phyloP scores from a whole-genome alignment of 1,140 invertebrate genomes.

The Cheumatopsyche charites region DNA sequence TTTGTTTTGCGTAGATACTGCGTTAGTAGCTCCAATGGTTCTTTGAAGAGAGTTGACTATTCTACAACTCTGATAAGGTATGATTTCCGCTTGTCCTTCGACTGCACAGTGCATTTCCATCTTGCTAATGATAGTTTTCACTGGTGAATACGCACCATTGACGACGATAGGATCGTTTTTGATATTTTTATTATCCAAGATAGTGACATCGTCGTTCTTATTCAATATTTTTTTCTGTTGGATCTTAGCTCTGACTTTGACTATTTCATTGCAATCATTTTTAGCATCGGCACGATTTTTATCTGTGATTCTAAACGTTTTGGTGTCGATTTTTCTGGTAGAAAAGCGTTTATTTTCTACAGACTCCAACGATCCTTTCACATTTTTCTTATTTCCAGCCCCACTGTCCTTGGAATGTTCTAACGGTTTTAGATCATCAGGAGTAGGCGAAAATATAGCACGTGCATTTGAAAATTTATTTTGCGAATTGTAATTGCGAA shows the following conservation, averaged over 20 bases:
- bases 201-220: conserved; percentile 53
- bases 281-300: conserved; percentile 14
- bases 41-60: conserved; percentile 58
- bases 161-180: conserved; percentile 53
- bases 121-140: conserved; percentile 60
- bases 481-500: conserved; percentile 58
- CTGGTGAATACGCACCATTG: conserved; percentile 56
- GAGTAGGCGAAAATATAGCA: conserved; percentile 62
- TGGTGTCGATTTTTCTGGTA: conserved; percentile 17
- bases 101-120: conserved; percentile 57
- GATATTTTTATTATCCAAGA: conserved; percentile 52
- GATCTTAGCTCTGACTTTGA: conserved; percentile 57
- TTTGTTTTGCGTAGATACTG: conserved; percentile 59
- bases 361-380: conserved; percentile 53
- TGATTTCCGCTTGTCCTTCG: conserved; percentile 54
- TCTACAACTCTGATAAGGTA: conserved; percentile 57
- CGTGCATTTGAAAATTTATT: conserved; percentile 59
- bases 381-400: conserved; percentile 51
- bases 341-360: conserved; percentile 56
- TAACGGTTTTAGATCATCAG: conserved; percentile 61
- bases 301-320: conserved; percentile 23
- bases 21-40: conserved; percentile 56
- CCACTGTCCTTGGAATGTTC: conserved; percentile 62
- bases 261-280: conserved; percentile 56
- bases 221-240: conserved; percentile 54